phyloP scores from a whole-genome alignment of 2,113 vertebrate genomes.

The Pollimyrus isidori region DNA sequence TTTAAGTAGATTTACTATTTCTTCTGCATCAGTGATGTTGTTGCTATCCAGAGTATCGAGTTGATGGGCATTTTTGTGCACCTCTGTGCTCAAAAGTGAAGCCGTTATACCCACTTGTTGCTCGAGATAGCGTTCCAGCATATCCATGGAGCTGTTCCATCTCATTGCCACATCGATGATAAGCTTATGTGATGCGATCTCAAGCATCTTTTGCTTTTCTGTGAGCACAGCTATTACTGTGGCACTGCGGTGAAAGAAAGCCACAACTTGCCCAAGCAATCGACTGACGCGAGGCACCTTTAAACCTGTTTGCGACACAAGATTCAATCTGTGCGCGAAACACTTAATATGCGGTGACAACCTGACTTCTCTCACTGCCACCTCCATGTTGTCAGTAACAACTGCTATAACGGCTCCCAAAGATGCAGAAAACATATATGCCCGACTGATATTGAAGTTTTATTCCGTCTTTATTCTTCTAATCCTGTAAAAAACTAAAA shows the following conservation, averaged over 20 bases:
- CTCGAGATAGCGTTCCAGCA: conserved; percentile 17
- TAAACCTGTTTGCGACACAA: not conserved
- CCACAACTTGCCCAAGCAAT: conserved; percentile 12
- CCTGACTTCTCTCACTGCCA: conserved; percentile 17
- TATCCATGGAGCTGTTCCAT: conserved; percentile 23
- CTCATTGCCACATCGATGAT: conserved; percentile 7
- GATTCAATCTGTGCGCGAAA: conserved; percentile 18
- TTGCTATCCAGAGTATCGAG: conserved; percentile 15
- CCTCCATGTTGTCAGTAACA: conserved; percentile 20
- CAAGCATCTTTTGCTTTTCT: conserved; percentile 16
- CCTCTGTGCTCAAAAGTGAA: conserved; percentile 4
- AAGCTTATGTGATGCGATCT: conserved; percentile 11
- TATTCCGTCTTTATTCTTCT: too few relatives aligned
- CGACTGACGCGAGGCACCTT: not conserved
- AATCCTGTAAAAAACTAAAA: too few relatives aligned
- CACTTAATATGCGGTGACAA: conserved; percentile 16
- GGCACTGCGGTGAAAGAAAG: conserved; percentile 19
- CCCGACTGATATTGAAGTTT: too few relatives aligned
- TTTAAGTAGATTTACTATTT: conserved; percentile 10
- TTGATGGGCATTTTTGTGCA: not conserved
- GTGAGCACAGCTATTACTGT: conserved; percentile 18
- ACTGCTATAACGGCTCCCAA: too few relatives aligned
- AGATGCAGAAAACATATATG: too few relatives aligned
- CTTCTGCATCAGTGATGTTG: conserved; percentile 17
- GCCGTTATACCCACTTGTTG: conserved; percentile 15